Conservation (phyloP, 2,113 vertebrate species). For the Neogale vison region DNA sequence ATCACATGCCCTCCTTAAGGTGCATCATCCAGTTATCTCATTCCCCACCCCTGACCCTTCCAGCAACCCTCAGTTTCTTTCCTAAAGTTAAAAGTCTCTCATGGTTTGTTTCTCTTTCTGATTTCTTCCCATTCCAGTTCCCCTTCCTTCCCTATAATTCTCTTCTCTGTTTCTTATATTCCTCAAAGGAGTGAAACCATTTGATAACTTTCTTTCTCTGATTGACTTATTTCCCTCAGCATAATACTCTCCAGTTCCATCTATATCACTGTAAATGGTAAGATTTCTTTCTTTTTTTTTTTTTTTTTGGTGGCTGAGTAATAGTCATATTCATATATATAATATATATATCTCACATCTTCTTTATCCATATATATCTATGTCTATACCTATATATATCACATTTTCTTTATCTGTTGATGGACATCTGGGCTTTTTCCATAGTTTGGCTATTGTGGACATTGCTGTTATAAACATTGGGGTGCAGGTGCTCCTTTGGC, state of each 20-base stretch:
- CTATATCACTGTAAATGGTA: not conserved
- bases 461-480: not conserved
- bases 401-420: not conserved
- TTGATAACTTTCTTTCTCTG: not conserved
- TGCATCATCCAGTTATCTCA: not conserved
- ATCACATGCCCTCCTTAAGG: not conserved
- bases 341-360: not conserved
- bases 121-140: not conserved
- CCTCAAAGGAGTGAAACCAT: not conserved
- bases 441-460: not conserved
- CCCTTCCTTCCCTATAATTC: not conserved
- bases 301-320: not conserved
- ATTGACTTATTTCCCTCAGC: not conserved
- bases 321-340: not conserved
- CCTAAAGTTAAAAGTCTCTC: not conserved
- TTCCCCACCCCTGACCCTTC: accelerated
- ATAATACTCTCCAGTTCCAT: not conserved
- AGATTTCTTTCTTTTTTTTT: not conserved
- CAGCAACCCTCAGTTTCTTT: not conserved
- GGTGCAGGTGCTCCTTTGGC: not conserved
- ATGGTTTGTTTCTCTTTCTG: not conserved
- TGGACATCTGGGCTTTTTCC: not conserved
- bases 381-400: too few relatives aligned
- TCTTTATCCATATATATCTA: not conserved
- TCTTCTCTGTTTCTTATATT: not conserved